Evolutionary conservation across 2,888 invertebrate genomes (phyloP), one percentile per base, ranked within the genome.

Genomic region (Trachelus iudaicus): DNA sequence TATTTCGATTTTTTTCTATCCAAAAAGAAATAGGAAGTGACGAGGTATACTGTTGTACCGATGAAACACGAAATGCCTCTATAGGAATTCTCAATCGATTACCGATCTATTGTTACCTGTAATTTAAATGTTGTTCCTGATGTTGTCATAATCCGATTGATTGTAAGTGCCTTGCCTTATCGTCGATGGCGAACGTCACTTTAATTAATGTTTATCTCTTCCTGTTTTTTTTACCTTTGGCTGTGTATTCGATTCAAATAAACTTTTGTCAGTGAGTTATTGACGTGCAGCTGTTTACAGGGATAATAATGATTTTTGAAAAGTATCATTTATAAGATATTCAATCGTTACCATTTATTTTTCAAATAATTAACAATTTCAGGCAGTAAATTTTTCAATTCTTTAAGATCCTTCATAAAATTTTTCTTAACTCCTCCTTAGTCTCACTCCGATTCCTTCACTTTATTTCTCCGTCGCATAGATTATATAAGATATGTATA

Each of bases 311-410:
- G n/a, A 77, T 34, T 68, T 75, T 11, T 34, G 30, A 34, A 33
- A 69, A 15, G n/a, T 34, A 69, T 69, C 33, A 23, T 11, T 73
- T 73, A 13, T 30, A 56, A 56, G 56, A 56, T 56, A 33, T 69
- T 33, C 69, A 69, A 76, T 35, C 31, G 76, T 82, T 82, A 83
- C 81, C 79, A 83, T 88, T 89, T 88, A 86, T 88, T 88, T 86
- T 86, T 86, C 85, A 89, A 89, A 90, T 89, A 89, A 87, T 89
- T 86, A 89, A 90, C 90, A 89, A 87, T 88, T 77, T 85, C 85
- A 86, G 85, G 85, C 85, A 83, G 81, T 83, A 84, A 83, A 84
- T 77, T 78, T 82, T 83, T 79, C 74, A 75, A 71, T 37, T 81
- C 79, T 68, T 81, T 75, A 69, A 76, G 77, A 77, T 76, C 77